Evolutionary conservation across 2,113 vertebrate species (phyloP).

Genomic region (Seriola rivoliana): DNA sequence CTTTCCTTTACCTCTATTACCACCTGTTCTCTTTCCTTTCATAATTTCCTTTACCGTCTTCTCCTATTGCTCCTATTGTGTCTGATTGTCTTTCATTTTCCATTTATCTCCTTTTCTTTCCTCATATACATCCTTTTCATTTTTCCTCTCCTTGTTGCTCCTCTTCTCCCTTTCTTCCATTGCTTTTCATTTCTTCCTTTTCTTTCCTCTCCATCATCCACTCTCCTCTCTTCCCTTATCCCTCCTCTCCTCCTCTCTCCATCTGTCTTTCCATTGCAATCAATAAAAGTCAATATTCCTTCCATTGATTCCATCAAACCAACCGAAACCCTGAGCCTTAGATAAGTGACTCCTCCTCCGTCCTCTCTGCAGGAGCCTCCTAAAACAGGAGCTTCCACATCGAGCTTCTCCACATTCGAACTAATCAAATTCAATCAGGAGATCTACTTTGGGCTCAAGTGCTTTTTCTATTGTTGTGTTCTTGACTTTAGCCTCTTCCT

Average conservation of each 20-base stretch:
- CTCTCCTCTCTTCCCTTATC: neutral
- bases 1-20: neutral
- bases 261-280: no score
- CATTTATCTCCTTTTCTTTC: neutral
- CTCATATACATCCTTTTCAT: neutral
- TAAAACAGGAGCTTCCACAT: conserved; percentile 15
- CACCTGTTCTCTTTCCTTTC: no score
- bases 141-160: neutral
- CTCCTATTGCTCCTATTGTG: no score
- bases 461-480: neutral
- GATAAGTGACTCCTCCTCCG: neutral
- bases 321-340: neutral
- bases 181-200: neutral
- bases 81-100: neutral
- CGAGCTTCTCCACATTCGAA: conserved; percentile 4
- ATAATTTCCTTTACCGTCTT: no score
- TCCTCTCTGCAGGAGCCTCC: conserved; percentile 18
- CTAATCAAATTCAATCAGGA: conserved; percentile 42
- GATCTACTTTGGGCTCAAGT: conserved; percentile 13
- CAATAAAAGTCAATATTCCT: neutral
- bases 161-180: neutral
- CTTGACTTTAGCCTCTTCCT: neutral
- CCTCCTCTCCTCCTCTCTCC: no score
- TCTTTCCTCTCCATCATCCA: no score
- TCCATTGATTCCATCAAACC: neutral